Evolutionary conservation across 2,888 invertebrate species (phyloP).

Genomic region (Mactromeris polynyma): DNA sequence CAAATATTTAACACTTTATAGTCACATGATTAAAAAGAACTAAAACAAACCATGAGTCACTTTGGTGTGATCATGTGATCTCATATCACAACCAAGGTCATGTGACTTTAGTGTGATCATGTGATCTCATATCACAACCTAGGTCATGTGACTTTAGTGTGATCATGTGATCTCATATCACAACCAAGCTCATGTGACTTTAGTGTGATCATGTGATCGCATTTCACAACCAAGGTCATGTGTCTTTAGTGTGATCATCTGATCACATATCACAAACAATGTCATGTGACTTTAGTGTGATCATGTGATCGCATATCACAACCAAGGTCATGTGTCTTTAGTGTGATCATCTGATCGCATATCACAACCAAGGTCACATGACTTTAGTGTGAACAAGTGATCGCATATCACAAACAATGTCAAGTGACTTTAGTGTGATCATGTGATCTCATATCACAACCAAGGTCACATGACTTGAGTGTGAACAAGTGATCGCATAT

Average conservation of each 20-base stretch:
- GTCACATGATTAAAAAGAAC: conserved; percentile 26
- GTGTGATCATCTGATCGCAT: background rate
- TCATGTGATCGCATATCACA: background rate
- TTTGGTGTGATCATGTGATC: background rate
- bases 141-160: background rate
- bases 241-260: background rate
- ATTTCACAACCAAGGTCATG: background rate
- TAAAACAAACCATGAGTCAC: conserved; percentile 14
- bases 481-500: background rate
- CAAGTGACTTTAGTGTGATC: background rate
- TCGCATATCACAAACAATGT: background rate
- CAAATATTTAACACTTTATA: conserved; percentile 16
- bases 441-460: background rate
- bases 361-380: too few relatives aligned
- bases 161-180: background rate
- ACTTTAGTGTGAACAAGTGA: background rate
- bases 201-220: conserved; percentile 1
- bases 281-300: conserved; percentile 22
- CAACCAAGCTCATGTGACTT: conserved; percentile 10
- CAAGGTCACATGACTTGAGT: conserved; percentile 9
- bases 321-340: background rate
- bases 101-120: conserved; percentile 6
- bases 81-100: background rate
- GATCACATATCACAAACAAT: background rate
- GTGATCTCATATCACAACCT: background rate